Evolutionary conservation across 2,797 vertebrate genomes (phyloP).

Genomic region (Eupleurogrammus muticus): DNA sequence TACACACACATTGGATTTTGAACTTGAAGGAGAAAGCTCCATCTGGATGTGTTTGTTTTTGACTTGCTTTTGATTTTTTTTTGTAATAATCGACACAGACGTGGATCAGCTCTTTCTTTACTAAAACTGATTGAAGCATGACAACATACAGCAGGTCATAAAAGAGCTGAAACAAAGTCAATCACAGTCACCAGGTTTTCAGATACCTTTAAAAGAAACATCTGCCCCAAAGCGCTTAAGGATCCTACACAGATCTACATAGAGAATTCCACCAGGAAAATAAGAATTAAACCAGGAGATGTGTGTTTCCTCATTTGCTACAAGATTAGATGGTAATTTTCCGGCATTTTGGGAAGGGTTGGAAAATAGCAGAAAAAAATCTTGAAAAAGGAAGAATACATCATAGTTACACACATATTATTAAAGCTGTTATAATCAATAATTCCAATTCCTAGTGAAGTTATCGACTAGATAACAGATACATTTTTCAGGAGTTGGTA

Average conservation of each 20-base stretch:
- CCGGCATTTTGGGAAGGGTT: slow-evolving; percentile 4
- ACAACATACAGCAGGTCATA: slow-evolving; percentile 7
- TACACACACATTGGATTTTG: slow-evolving; percentile 3
- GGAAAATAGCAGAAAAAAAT: slow-evolving; percentile 17
- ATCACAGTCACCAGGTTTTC: slow-evolving; percentile 30
- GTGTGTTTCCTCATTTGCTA: slow-evolving; percentile 6
- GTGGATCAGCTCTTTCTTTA: slow-evolving; percentile 3
- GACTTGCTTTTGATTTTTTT: slow-evolving; percentile 3
- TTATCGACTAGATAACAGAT: not conserved
- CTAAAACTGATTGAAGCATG: slow-evolving; percentile 25
- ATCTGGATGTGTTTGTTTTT: slow-evolving; percentile 13
- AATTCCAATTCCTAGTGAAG: not conserved
- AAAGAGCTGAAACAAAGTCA: slow-evolving; percentile 31
- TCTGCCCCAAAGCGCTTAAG: slow-evolving; percentile 29
- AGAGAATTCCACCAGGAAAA: slow-evolving; percentile 34
- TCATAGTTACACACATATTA: slow-evolving; percentile 3
- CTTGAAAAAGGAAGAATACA: slow-evolving; percentile 1
- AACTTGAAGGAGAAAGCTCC: slow-evolving; percentile 39
- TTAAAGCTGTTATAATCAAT: slow-evolving; percentile 21
- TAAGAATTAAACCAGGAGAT: slow-evolving; percentile 1
- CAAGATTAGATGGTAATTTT: slow-evolving; percentile 9
- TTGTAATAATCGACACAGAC: slow-evolving; percentile 27
- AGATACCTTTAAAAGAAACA: slow-evolving; percentile 43
- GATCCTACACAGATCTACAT: slow-evolving; percentile 44
- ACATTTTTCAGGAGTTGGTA: not conserved